Base-by-base conservation (phyloP, 1,140 invertebrate genomes). In the Euwallacea similis region DNA sequence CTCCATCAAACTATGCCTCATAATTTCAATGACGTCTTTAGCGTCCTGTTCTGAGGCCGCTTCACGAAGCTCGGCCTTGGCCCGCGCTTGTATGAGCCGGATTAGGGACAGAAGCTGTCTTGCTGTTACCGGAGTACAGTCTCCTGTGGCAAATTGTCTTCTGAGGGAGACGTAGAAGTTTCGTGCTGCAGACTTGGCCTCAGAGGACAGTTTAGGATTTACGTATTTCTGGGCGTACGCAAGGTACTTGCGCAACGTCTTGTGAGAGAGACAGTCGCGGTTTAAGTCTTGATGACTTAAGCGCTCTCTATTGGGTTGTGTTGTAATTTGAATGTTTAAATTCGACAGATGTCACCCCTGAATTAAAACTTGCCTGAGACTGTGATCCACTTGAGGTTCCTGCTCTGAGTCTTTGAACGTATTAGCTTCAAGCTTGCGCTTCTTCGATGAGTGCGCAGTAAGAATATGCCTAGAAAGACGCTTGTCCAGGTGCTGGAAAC, bases 211-310 rank as follows among this genome's bases (percentile, higher is more conserved):
- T 78, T 87, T 88, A 10, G 96, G 94, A 75, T 91, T 88, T 0
- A 97, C 92, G 84, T 96, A 95, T 81, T 95, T 91, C 64, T 90
- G 87, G 0, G 95, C 93, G 84, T 97, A 98, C 0, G 91, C 91
- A 58, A 98, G 91, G 79, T 97, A 98, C 83, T 97, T 96, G 56
- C 93, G 87, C 1, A 98, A 84, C 43, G 95, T 81, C 55, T 88
- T 84, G 44, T 88, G 83, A 7, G 95, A 92, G 68, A 98, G 85
- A 50, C 9, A 2, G 13, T 50, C 13, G 46, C 21, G 21, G 4
- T 33, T 33, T 33, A n/a, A n/a, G n/a, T 33, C 4, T 4, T 33
- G 1, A 33, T 33, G 21, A 58, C 59, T 65, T 15, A 53, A 8
- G 50, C 50, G 50, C 50, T 53, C 50, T n/a, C 50, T 53, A 33